These are phyloP conservation scores for Xenopus laevis DNA, from an alignment of 2,113 vertebrate species.

Conservation along the genomic window DNA sequence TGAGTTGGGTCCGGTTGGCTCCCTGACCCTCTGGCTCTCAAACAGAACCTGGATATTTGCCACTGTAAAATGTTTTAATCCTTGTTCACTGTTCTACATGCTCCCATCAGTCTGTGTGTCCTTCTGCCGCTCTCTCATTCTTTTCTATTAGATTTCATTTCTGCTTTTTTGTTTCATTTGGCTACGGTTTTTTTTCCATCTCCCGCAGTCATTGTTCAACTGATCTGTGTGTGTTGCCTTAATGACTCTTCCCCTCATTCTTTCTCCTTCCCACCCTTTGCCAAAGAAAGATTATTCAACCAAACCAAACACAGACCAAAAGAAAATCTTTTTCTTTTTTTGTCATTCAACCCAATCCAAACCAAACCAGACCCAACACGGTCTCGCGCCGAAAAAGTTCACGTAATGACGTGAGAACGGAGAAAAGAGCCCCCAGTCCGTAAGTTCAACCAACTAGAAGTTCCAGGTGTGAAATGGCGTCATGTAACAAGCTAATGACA, in stretches of 20 bases:
- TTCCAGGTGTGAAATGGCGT: conserved; percentile 82
- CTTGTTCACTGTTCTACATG: conserved; percentile 60
- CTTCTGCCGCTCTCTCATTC: conserved; percentile 56
- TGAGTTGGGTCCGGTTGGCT: not conserved
- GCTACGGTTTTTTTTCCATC: conserved; percentile 5
- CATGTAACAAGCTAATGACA: conserved; percentile 80
- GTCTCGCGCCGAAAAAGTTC: conserved; percentile 81
- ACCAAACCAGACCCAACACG: conserved; percentile 80
- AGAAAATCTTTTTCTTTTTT: conserved; percentile 79
- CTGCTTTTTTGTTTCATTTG: conserved; percentile 40
- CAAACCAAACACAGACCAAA: conserved; percentile 24
- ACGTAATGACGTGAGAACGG: conserved; percentile 82
- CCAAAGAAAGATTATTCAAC: conserved; percentile 24
- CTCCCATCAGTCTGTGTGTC: conserved; percentile 61
- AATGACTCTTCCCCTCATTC: conserved; percentile 50
- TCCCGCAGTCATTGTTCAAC: conserved; percentile 62
- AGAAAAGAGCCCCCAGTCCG: conserved; percentile 78
- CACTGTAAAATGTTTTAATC: conserved; percentile 62
- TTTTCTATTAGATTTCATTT: conserved; percentile 47
- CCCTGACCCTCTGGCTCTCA: not conserved
- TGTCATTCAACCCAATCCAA: conserved; percentile 84
- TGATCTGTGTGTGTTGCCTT: conserved; percentile 68
- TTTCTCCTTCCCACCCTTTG: conserved; percentile 52
- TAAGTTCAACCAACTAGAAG: conserved; percentile 81
- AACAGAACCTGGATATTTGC: conserved; percentile 46